Percentiles rank a stretch among this genome's conserved stretches.
phyloP scores from a whole-genome alignment of 2,888 invertebrate species.

The Apotomis betuletana region DNA sequence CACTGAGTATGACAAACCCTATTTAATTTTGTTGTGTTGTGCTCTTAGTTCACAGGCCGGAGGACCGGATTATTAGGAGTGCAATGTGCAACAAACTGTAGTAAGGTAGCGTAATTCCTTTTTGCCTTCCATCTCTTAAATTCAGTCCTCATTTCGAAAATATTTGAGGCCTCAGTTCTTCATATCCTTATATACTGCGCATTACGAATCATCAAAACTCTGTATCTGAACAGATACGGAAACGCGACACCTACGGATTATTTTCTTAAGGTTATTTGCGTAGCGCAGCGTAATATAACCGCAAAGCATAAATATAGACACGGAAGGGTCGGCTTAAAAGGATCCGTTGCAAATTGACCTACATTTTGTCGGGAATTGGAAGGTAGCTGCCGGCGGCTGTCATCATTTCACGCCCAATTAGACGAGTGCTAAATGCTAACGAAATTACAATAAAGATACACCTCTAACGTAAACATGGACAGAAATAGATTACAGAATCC shows the following conservation, averaged over 20 bases:
- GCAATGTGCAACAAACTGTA: too few relatives aligned
- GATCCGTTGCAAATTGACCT: conserved; percentile 64
- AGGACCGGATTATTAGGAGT: too few relatives aligned
- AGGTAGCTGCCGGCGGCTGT: conserved; percentile 57
- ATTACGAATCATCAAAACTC: too few relatives aligned
- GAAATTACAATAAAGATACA: conserved; percentile 49
- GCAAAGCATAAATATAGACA: conserved; percentile 35
- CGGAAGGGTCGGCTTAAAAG: conserved; percentile 39
- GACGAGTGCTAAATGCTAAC: conserved; percentile 56
- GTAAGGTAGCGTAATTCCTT: too few relatives aligned
- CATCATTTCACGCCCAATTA: conserved; percentile 73
- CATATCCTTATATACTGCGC: too few relatives aligned
- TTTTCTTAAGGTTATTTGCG: conserved; percentile 29
- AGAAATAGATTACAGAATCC: conserved; percentile 4
- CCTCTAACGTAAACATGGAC: not conserved
- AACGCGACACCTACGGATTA: conserved; percentile 20
- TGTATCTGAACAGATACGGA: not conserved
- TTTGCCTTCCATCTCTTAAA: too few relatives aligned
- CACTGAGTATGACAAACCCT: too few relatives aligned
- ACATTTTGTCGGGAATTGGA: conserved; percentile 58
- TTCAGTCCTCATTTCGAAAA: too few relatives aligned
- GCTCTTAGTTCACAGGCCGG: too few relatives aligned
- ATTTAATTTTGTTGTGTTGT: too few relatives aligned
- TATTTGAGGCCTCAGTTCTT: too few relatives aligned
- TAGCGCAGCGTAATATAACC: conserved; percentile 17